These are phyloP conservation scores for Dromas ardeola DNA, from an alignment of 2,113 vertebrate genomes.

Conservation along the genomic window DNA sequence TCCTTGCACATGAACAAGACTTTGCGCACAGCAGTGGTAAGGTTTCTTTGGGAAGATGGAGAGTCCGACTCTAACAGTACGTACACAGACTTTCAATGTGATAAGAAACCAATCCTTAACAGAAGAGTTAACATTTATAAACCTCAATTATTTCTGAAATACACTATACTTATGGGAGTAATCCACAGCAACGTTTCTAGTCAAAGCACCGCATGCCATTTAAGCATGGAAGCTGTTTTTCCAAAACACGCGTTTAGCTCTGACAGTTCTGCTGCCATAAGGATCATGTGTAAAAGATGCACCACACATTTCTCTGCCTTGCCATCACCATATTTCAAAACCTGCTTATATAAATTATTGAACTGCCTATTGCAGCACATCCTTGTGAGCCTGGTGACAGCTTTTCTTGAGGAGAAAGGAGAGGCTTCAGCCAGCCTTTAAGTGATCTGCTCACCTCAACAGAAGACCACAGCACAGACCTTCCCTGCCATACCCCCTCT, in stretches of 20 bases:
- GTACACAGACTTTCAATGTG: background rate
- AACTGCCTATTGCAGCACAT: background rate
- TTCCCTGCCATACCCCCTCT: background rate
- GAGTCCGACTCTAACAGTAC: background rate
- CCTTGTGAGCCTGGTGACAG: background rate
- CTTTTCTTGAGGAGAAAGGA: background rate
- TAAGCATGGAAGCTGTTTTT: background rate
- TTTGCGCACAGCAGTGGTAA: background rate
- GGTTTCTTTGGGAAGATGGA: background rate
- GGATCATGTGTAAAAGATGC: background rate
- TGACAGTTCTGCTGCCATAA: background rate
- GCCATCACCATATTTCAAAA: background rate
- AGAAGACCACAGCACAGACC: background rate
- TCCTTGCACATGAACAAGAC: background rate
- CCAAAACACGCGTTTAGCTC: background rate
- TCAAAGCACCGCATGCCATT: background rate
- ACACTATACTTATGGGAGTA: background rate
- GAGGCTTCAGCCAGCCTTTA: background rate
- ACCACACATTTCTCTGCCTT: background rate
- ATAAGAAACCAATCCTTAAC: background rate
- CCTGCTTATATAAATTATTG: background rate
- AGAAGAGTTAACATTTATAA: background rate
- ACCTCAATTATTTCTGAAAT: background rate
- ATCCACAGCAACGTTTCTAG: background rate
- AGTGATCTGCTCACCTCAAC: background rate